Evolutionary conservation across 2,113 vertebrate genomes (phyloP).

Genomic region (Tupaia chinensis): DNA sequence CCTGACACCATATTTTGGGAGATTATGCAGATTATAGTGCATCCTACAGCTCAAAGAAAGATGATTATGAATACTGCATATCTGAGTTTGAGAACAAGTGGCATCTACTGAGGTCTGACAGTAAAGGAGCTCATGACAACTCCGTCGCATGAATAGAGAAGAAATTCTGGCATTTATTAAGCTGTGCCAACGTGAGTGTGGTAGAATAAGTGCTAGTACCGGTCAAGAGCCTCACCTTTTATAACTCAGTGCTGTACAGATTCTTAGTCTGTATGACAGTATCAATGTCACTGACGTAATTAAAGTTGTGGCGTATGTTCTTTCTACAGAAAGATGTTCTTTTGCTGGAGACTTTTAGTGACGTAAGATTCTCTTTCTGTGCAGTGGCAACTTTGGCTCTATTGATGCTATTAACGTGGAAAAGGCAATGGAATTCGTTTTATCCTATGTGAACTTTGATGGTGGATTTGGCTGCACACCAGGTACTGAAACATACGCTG

Average conservation of each 20-base stretch:
- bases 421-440: constrained; percentile 95
- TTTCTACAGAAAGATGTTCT: constrained; percentile 95
- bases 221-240: constrained; percentile 98
- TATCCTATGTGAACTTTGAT: constrained; percentile 99
- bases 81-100: constrained; percentile 98
- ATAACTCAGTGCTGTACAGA: constrained; percentile 98
- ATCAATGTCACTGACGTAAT: constrained; percentile 92
- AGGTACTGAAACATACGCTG: constrained; percentile 97
- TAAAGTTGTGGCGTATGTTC: constrained; percentile 96
- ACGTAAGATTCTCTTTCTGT: constrained; percentile 98
- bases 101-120: constrained; percentile 98
- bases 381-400: constrained; percentile 96
- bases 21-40: constrained; percentile 97
- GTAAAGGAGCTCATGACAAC: constrained; percentile 98
- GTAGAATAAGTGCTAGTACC: constrained; percentile 96
- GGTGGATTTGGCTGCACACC: constrained; percentile 99
- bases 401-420: constrained; percentile 93
- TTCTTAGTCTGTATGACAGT: constrained; percentile 95
- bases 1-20: constrained; percentile 90
- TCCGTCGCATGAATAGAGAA: constrained; percentile 95
- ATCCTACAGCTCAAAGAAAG: constrained; percentile 96
- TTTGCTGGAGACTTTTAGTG: constrained; percentile 96
- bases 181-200: constrained; percentile 96
- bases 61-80: constrained; percentile 99
- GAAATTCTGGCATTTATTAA: constrained; percentile 96